Base-by-base conservation (phyloP, 2,113 vertebrate species). In the Poeciliopsis turrubarensis region DNA sequence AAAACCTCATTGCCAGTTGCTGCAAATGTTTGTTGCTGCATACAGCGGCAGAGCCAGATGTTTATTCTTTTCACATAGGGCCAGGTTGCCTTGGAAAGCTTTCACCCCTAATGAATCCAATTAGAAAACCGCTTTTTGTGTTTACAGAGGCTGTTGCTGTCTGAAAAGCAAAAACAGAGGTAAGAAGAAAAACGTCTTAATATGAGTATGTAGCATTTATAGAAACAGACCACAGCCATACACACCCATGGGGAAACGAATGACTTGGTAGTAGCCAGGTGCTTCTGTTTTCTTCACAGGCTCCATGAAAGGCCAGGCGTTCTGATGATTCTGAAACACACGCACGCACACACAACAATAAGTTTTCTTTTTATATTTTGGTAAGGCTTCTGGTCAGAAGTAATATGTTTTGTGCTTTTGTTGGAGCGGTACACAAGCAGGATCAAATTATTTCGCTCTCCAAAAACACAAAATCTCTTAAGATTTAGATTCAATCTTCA, bases 261-360 rank as follows among this genome's bases (percentile, higher is more conserved):
- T 99, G 86, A 98, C 98, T 96, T 99, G 97, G 94, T 99, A 99
- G 94, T 99, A 99, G 90, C 97, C 97, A 47, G 98, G 98, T 73
- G 98, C 98, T 88, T 99, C 98, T 44, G 96, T 98, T 93, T 97
- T 99, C 95, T 99, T 99, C 92, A 99, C 98, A 2, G 98, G 98
- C 93, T 99, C 98, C 97, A 99, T 99, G 93, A 99, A 99, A 77
- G 98, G 98, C 98, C 98, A 99, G 87, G 97, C 98, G 69, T 97
- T 99, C 93, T 96, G 98, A 90, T 99, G 98, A 92, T 95, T 98
- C 98, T 99, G 89, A 87, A 74, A 89, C 89, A 94, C 26, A 65
- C 31, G 29, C 15, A 47, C 39, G 19, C 31, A 44, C 15, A 47
- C 39, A 47, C 5, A 47, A 5, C 17, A 47, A 47, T 19, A 19